Percentiles rank a stretch among this genome's conserved stretches.
phyloP scores from a whole-genome alignment of 2,113 vertebrate species.

The Pionites leucogaster region DNA sequence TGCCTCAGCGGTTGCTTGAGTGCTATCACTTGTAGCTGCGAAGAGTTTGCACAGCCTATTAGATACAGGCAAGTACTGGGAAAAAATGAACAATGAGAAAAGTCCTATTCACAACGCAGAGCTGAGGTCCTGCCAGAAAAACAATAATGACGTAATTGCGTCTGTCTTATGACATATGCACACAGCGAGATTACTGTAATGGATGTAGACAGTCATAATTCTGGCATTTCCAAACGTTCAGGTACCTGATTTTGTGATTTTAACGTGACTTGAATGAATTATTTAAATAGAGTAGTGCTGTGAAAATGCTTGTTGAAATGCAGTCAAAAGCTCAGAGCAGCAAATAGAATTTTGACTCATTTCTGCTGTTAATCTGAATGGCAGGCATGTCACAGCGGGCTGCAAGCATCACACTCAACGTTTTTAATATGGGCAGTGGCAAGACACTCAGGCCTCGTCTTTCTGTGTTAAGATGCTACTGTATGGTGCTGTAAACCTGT shows the following conservation, averaged over 20 bases:
- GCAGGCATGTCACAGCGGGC: rapidly evolving
- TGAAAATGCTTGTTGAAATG: neutral
- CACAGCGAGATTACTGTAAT: neutral
- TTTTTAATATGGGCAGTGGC: neutral
- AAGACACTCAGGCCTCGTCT: neutral
- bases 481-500: rapidly evolving
- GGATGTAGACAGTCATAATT: neutral
- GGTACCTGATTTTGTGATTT: neutral
- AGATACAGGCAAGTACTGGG: neutral
- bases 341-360: neutral
- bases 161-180: rapidly evolving
- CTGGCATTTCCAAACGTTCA: neutral
- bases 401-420: rapidly evolving
- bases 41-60: neutral
- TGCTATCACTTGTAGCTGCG: neutral
- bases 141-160: neutral
- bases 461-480: neutral
- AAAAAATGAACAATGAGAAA: neutral
- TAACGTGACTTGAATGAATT: neutral
- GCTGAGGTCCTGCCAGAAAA: neutral
- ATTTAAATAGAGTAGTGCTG: neutral
- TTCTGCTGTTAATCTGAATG: neutral
- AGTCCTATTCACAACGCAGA: neutral
- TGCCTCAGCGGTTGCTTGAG: neutral
- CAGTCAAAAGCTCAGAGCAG: neutral